Conservation (phyloP, 2,113 vertebrate species). For the Grallaria varia region DNA sequence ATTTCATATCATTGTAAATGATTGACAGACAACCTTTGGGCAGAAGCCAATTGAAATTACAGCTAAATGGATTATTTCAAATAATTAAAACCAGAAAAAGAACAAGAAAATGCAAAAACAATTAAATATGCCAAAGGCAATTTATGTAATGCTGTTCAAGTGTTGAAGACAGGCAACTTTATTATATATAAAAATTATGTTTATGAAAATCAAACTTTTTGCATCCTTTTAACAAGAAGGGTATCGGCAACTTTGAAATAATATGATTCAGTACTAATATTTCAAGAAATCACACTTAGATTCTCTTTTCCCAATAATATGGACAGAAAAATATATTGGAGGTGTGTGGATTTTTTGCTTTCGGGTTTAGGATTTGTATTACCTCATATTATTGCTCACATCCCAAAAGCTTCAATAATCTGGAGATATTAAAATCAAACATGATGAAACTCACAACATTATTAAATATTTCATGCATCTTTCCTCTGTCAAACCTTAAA, state of each 20-base stretch:
- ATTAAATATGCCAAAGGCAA: neutral
- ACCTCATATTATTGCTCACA: neutral
- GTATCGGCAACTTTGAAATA: neutral
- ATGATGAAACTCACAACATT: neutral
- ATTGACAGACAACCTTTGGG: neutral
- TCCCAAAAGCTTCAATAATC: neutral
- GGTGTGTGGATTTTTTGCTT: neutral
- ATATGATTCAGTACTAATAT: neutral
- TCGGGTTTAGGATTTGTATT: neutral
- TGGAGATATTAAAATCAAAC: neutral
- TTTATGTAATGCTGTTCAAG: neutral
- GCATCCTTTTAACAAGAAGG: neutral
- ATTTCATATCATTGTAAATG: neutral
- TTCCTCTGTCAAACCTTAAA: neutral
- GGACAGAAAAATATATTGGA: neutral
- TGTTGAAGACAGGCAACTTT: neutral
- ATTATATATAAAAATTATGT: neutral
- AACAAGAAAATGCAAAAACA: neutral
- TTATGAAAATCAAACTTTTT: neutral
- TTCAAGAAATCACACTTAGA: neutral
- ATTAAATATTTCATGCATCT: neutral
- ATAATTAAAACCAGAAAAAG: neutral
- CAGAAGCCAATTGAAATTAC: neutral
- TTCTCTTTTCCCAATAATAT: neutral
- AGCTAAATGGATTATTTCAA: neutral